These are phyloP conservation scores for Nasonia oneida DNA, from an alignment of 2,888 invertebrate genomes.

Conservation along the genomic window DNA sequence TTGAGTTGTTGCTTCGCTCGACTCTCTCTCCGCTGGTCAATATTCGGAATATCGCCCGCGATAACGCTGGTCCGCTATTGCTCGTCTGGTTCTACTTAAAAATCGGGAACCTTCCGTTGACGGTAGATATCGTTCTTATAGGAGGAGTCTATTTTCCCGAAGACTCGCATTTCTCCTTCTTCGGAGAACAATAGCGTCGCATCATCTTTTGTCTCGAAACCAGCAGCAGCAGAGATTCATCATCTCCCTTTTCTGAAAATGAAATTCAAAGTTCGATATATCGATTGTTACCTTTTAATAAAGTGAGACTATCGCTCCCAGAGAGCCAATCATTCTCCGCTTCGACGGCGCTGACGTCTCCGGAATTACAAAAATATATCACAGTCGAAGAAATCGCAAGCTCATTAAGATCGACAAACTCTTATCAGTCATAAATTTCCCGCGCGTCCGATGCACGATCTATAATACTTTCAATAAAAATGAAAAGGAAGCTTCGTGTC, in stretches of 20 bases:
- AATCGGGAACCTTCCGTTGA: too few species aligned
- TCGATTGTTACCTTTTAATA: constrained; percentile 28
- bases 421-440: constrained; percentile 21
- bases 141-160: too few species aligned
- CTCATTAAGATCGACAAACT: constrained; percentile 21
- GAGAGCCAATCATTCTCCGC: constrained; percentile 6
- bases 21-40: not conserved
- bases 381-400: constrained; percentile 18
- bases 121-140: too few species aligned
- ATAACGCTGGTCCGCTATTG: not conserved
- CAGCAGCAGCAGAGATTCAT: not conserved
- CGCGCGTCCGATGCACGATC: not conserved
- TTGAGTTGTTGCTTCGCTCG: not conserved
- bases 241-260: not conserved
- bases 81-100: not conserved
- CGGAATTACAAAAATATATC: not conserved
- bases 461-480: not conserved
- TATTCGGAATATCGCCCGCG: not conserved
- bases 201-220: too few species aligned
- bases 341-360: not conserved
- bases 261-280: constrained; percentile 23
- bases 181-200: too few species aligned
- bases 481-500: not conserved
- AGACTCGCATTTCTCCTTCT: too few species aligned
- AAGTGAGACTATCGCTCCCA: not conserved